These are phyloP conservation scores for Drosophila subquinaria DNA, from an alignment of 2,888 invertebrate genomes.

Conservation along the genomic window DNA sequence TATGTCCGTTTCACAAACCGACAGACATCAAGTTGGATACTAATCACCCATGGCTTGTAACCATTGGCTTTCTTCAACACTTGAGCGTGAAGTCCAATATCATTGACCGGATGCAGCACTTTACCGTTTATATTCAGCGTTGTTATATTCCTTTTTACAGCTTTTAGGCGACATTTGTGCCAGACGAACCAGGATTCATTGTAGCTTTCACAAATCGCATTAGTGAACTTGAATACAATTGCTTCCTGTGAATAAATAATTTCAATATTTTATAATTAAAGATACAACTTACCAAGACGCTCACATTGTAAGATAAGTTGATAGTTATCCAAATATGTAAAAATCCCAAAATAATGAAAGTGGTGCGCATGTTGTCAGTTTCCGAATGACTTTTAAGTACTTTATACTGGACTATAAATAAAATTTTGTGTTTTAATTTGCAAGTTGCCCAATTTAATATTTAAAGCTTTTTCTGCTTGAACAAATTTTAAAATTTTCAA, in stretches of 20 bases:
- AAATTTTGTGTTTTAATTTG: neutral
- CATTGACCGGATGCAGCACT: constrained; percentile 17
- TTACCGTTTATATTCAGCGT: constrained; percentile 29
- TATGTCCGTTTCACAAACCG: constrained; percentile 24
- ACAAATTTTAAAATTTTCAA: neutral
- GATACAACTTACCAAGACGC: neutral
- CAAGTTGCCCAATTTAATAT: neutral
- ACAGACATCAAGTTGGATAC: constrained; percentile 32
- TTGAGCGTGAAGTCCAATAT: constrained; percentile 7
- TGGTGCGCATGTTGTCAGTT: constrained; percentile 5
- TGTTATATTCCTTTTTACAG: constrained; percentile 31
- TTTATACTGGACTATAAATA: neutral
- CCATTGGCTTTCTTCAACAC: constrained; percentile 43
- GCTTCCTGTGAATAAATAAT: constrained; percentile 25
- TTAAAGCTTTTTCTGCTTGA: constrained; percentile 1
- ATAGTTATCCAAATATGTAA: constrained; percentile 3
- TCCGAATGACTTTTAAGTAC: neutral
- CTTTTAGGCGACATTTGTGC: constrained; percentile 47
- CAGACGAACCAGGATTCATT: constrained; percentile 52
- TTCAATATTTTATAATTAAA: neutral
- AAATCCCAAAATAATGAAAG: neutral
- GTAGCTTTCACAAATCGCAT: constrained; percentile 32
- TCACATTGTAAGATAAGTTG: constrained; percentile 3
- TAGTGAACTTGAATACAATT: constrained; percentile 42
- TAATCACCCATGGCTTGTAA: constrained; percentile 47